Evolutionary conservation across 2,888 invertebrate genomes (phyloP).

Genomic region (Noctua comes): DNA sequence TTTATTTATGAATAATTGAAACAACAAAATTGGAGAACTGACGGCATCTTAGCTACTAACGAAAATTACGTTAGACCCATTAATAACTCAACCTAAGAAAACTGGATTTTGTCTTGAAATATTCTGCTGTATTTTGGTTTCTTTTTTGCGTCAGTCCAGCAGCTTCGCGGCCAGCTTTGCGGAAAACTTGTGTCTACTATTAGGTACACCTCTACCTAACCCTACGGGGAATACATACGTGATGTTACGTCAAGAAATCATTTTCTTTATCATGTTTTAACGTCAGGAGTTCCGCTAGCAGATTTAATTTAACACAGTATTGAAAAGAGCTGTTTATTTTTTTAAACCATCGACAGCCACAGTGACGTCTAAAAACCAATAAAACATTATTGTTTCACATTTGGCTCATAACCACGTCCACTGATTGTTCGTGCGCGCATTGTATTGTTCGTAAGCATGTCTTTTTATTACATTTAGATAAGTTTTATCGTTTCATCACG

Average conservation of each 20-base stretch:
- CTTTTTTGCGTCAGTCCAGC: background rate
- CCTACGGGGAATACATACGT: background rate
- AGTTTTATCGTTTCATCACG: conserved; percentile 29
- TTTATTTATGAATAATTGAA: conserved; percentile 8
- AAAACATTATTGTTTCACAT: conserved; percentile 57
- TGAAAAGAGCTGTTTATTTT: background rate
- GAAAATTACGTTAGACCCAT: background rate
- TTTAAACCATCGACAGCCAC: conserved; percentile 3
- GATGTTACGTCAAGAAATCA: background rate
- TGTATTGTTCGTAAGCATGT: conserved; percentile 43
- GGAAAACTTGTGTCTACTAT: background rate
- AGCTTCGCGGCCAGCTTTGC: no score
- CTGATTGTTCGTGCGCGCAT: conserved; percentile 40
- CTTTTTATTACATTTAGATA: conserved; percentile 46
- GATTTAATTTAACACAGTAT: background rate
- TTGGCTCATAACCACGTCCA: conserved; percentile 50
- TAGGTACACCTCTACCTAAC: background rate
- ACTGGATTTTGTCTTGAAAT: background rate
- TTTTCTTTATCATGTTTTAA: background rate
- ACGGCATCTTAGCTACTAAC: background rate
- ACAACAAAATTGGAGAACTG: background rate
- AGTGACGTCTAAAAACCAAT: conserved; percentile 51
- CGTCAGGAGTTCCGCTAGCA: background rate
- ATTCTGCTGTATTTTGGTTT: background rate
- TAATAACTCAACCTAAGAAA: background rate